Evolutionary conservation across 2,888 invertebrate species (phyloP).

Genomic region (Caenorhabditis wallacei): DNA sequence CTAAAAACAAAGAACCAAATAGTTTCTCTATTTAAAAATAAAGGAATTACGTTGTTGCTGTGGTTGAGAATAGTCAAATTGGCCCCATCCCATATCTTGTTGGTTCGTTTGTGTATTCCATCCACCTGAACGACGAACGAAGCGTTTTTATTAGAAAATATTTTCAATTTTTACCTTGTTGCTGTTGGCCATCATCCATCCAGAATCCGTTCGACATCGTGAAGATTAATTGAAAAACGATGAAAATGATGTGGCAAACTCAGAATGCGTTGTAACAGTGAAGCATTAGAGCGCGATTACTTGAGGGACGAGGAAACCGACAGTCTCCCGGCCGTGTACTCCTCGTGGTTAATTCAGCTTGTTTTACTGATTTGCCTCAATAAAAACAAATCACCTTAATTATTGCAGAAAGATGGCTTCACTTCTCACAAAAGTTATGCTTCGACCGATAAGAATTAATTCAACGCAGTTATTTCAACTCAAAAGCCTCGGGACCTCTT

Average conservation of each 20-base stretch:
- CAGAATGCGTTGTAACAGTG: conserved; percentile 29
- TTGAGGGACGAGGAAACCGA: conserved; percentile 25
- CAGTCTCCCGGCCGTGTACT: conserved; percentile 39
- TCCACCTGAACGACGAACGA: conserved; percentile 41
- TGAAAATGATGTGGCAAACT: conserved; percentile 58
- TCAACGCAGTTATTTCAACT: neutral
- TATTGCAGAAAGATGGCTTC: conserved; percentile 28
- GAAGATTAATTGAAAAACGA: neutral
- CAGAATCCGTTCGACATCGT: conserved; percentile 60
- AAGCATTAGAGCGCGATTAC: conserved; percentile 43
- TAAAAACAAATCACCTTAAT: neutral
- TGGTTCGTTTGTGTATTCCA: conserved; percentile 54
- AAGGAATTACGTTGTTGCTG: conserved; percentile 41
- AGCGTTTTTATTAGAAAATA: neutral
- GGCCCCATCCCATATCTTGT: conserved; percentile 75
- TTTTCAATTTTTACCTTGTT: conserved; percentile 38
- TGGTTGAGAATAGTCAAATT: conserved; percentile 76
- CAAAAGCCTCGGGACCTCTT: conserved; percentile 9
- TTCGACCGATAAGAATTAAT: conserved; percentile 11
- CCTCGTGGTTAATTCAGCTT: conserved; percentile 38
- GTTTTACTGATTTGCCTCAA: no score
- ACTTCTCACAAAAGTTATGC: conserved; percentile 10
- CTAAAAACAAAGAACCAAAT: conserved; percentile 1
- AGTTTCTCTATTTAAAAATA: neutral
- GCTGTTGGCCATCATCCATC: conserved; percentile 61